These are phyloP conservation scores for Atta cephalotes DNA, from an alignment of 1,140 invertebrate species.

Conservation along the genomic window DNA sequence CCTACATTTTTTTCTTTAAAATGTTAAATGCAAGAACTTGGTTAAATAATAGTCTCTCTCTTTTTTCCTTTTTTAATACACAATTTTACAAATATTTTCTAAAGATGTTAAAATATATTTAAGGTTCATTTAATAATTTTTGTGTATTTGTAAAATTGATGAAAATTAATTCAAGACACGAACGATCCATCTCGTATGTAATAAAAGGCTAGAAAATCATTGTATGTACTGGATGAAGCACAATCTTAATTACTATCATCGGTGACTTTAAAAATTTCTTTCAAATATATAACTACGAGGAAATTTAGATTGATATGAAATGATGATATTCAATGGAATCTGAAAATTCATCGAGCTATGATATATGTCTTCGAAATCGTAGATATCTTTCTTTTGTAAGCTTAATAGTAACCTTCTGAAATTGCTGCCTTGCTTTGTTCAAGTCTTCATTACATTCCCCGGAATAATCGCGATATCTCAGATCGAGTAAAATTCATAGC, in stretches of 20 bases:
- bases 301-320: constrained; percentile 20
- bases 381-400: constrained; percentile 50
- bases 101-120: too few species aligned
- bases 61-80: too few species aligned
- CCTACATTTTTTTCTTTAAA: too few species aligned
- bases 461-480: constrained; percentile 56
- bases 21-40: too few species aligned
- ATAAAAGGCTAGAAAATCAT: too few species aligned
- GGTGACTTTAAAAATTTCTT: not conserved
- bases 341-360: constrained; percentile 6
- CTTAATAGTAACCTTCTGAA: constrained; percentile 55
- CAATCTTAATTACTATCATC: not conserved
- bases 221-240: too few species aligned
- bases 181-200: too few species aligned
- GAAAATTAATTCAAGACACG: too few species aligned
- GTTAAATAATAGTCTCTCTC: too few species aligned
- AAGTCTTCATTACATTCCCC: constrained; percentile 54
- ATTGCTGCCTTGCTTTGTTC: constrained; percentile 56
- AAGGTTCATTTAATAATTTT: too few species aligned
- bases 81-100: too few species aligned
- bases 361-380: constrained; percentile 12
- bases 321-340: constrained; percentile 4
- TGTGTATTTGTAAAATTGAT: too few species aligned
- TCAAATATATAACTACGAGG: not conserved
- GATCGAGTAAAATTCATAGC: constrained; percentile 53